Base-by-base conservation (phyloP, 2,888 invertebrate genomes). In the Scotopteryx bipunctaria region DNA sequence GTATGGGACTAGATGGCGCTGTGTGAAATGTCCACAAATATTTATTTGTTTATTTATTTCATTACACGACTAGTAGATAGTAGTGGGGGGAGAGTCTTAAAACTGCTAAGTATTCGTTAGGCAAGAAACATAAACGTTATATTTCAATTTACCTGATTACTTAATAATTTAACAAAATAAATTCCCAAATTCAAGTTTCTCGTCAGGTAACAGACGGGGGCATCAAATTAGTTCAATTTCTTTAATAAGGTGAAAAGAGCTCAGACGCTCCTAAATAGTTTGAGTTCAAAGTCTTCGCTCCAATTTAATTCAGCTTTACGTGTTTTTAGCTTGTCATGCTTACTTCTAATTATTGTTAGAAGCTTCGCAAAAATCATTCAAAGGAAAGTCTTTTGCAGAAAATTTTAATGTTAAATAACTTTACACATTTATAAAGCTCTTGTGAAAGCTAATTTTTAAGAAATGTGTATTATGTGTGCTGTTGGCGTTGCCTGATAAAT, bases 221-320 rank as follows among this genome's bases (percentile, higher is more conserved):
- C 25, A 13, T 25, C 9, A 32, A 49, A 37, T 50, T 37, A 37
- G 32, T 43, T 49, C 6, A 49, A 32, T 37, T 25, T 37, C 16
- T 16, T 19, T 32, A 32, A 25, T 27, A 37, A 43, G 23, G 16
- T 16, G 21, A 29, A 44, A 29, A 44, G 9, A 42, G n/a, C 19
- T 16, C 16, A 27, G 27, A 27, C 27, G 27, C 4, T 25, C 27
- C 27, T 11, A 27, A 27, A 27, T 27, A 27, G 27, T 27, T 27
- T 27, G 9, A 9, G 9, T 25, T 19, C n/a, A n/a, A n/a, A 36
- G 13, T 25, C 19, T 19, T 27, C 6, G 23, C 35, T n/a, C n/a
- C 4, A 35, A 35, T 36, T 36, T 36, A 29, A 19, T 45, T 45
- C 13, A 14, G 19, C 27, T 27, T 29, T n/a, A 19, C 19, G 17